Evolutionary conservation across 2,888 invertebrate species (phyloP), one percentile per base, ranked within the genome.

Genomic region (Priocnemis perturbator): DNA sequence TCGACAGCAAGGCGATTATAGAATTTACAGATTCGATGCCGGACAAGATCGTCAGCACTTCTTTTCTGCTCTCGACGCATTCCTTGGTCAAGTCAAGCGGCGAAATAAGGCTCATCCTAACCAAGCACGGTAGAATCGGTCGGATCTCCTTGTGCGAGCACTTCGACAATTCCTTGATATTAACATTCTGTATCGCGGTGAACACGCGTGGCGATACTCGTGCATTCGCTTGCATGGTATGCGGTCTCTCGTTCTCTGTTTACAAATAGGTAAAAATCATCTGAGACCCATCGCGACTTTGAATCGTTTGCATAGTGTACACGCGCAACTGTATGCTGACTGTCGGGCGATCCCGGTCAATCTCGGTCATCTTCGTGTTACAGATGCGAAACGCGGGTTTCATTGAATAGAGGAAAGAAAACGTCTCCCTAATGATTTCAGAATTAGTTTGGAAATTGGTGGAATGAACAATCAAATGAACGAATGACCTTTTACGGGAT

Each of bases 11-110:
- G 0, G 97, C 96, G 0, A 98, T 97, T 77, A 98, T 96, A 64
- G 97, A 96, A 89, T 98, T 98, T 0, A 98, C 98, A 62, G 96
- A 92, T 88, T 98, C 98, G 79, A 97, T 96, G 5, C 97, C 97
- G 0, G 97, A 96, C 0, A 98, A 91, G 58, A 97, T 92, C n/a
- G 96, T 95, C 1, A 98, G 90, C 61, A 98, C 95, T 84, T 95
- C 94, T 88, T 96, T 97, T 81, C 97, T 94, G 45, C 94, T 94
- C 81, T 95, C 94, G 53, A 94, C 93, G 87, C 97, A 97, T 67
- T 94, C 93, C 83, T 93, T 93, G 0, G 97, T 96, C 52, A 94
- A 94, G 86, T 98, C 98, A 63, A 97, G 90, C 0, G 98, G 96
- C 5, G 96, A 94, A 71, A 95, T 94, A 0, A 98, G 90, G 68